phyloP scores from a whole-genome alignment of 1,140 invertebrate species.

The Gonioctena quinquepunctata region DNA sequence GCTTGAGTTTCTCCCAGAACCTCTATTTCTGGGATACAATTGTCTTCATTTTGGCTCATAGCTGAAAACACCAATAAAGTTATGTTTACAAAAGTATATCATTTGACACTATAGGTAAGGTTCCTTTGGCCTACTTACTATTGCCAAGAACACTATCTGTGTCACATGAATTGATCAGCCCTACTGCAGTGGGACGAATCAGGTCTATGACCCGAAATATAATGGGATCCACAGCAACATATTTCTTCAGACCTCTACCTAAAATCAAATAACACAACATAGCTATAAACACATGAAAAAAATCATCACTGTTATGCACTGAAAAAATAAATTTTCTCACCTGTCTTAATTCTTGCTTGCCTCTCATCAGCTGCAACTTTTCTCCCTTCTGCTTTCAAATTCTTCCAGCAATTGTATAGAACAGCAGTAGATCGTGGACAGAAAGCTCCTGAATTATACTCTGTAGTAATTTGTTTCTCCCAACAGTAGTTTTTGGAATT shows the following conservation, averaged over 20 bases:
- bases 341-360: not conserved
- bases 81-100: too few species aligned
- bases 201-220: not conserved
- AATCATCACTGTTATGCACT: too few species aligned
- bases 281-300: not conserved
- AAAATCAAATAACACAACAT: not conserved
- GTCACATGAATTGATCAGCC: not conserved
- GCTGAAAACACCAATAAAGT: too few species aligned
- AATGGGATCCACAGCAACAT: not conserved
- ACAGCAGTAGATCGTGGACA: too few species aligned
- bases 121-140: too few species aligned
- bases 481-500: not conserved
- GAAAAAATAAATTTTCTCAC: too few species aligned
- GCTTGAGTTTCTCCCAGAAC: too few species aligned
- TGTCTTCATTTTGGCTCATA: too few species aligned
- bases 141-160: not conserved
- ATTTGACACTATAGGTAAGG: too few species aligned
- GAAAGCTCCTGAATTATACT: too few species aligned
- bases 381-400: not conserved
- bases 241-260: not conserved
- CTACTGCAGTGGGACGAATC: not conserved
- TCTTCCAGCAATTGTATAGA: not conserved
- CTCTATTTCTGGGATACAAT: too few species aligned
- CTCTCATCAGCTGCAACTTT: not conserved
- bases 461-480: too few species aligned